Percentiles rank a stretch among this genome's conserved stretches.
These are phyloP conservation scores for Grammomys dolichurus DNA, from an alignment of 2,113 vertebrate species.

Conservation along the genomic window DNA sequence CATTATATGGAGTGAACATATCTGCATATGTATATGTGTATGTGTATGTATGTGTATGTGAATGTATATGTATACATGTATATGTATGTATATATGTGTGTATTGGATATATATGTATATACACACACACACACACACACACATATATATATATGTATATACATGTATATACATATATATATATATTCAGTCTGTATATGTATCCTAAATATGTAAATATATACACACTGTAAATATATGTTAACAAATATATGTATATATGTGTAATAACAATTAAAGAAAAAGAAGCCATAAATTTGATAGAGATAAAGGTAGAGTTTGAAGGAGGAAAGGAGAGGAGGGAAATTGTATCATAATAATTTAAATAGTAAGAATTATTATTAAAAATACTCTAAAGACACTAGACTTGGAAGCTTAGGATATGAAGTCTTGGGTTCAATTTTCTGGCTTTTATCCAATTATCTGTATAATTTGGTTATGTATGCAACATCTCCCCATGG, in stretches of 20 bases:
- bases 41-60: too few relatives aligned
- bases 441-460: neutral
- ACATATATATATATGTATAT: too few relatives aligned
- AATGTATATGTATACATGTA: too few relatives aligned
- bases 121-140: too few relatives aligned
- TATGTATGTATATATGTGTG: too few relatives aligned
- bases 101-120: too few relatives aligned
- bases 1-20: neutral
- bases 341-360: neutral
- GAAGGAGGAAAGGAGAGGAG: too few relatives aligned
- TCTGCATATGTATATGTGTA: too few relatives aligned
- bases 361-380: neutral
- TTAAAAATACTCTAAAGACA: neutral
- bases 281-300: neutral
- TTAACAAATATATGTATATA: neutral
- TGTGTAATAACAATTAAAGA: neutral
- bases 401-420: too few relatives aligned
- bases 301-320: neutral
- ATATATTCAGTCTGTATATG: neutral
- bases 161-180: too few relatives aligned
- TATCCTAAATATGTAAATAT: neutral
- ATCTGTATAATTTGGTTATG: neutral
- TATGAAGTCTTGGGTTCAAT: neutral
- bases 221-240: neutral
- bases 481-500: neutral